Conservation (phyloP, 2,113 vertebrate species). For the Oceanodroma tethys region DNA sequence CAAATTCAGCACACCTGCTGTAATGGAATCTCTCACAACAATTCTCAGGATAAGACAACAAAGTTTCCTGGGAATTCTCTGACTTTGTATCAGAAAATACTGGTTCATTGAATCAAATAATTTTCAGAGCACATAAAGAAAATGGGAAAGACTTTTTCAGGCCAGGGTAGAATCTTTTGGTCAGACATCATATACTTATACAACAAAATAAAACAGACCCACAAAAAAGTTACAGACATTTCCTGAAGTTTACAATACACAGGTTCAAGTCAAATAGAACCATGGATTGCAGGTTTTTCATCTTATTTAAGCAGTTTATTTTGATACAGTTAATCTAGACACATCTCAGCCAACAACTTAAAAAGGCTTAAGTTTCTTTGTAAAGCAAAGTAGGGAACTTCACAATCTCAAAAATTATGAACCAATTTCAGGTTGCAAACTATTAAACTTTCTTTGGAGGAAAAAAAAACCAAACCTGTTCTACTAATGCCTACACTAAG, state of each 20-base stretch:
- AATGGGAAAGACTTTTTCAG: background rate
- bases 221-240: background rate
- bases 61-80: background rate
- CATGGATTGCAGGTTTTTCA: background rate
- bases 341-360: background rate
- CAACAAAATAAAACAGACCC: background rate
- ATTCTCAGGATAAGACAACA: background rate
- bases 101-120: background rate
- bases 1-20: background rate
- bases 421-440: accelerated
- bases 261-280: background rate
- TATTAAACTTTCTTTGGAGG: background rate
- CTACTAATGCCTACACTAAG: background rate
- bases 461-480: background rate
- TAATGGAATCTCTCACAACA: background rate
- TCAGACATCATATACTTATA: background rate
- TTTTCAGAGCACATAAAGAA: background rate
- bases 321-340: background rate
- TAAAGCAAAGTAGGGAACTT: background rate
- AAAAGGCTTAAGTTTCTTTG: background rate
- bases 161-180: background rate
- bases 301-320: background rate
- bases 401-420: background rate
- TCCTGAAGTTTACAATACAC: background rate
- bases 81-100: background rate